Evolutionary conservation across 1,140 invertebrate species (phyloP), one percentile per base, ranked within the genome.

Genomic region (Rhizoglyphus robini): DNA sequence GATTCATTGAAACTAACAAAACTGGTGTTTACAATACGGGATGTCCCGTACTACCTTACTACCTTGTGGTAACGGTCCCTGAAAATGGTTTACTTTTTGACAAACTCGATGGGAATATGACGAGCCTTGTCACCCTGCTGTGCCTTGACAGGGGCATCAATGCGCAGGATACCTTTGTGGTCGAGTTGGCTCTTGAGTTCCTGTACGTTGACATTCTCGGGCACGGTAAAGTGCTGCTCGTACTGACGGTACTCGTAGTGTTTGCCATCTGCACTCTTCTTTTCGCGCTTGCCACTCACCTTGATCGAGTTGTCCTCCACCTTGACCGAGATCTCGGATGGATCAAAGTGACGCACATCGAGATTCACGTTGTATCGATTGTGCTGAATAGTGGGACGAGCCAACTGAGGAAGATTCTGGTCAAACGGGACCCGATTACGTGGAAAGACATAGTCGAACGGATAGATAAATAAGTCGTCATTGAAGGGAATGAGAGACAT

Each of bases 251-350:
- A 62, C n/a, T 49, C 60, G 27, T 68, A 68, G 25, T 59, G 49
- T n/a, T n/a, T n/a, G 25, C 59, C 67, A 23, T 68, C 48, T 4
- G 11, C 25, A n/a, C n/a, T n/a, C 27, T 60, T 68, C 18, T 49
- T 41, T 25, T 68, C 67, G 18, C 63, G 67, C 20, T 65, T 68
- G n/a, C 57, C 67, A 32, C 51, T 32, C n/a, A 68, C 64, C 13
- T 63, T 20, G 4, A 68, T 4, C 36, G 49, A 49, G 23, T 68
- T 60, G 8, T 64, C 57, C 18, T 60, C 38, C 5, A 68, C 29
- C 61, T 68, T 68, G 18, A 68, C 67, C 0, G 25, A 46, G 20
- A 68, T 64, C 27, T 64, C 61, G 2, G 60, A 29, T 0, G 67
- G 67, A 20, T 68, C 62, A 23, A 65, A 68, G 18, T 65, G 34